Evolutionary conservation across 1,140 invertebrate genomes (phyloP).

Genomic region (Mya arenaria): DNA sequence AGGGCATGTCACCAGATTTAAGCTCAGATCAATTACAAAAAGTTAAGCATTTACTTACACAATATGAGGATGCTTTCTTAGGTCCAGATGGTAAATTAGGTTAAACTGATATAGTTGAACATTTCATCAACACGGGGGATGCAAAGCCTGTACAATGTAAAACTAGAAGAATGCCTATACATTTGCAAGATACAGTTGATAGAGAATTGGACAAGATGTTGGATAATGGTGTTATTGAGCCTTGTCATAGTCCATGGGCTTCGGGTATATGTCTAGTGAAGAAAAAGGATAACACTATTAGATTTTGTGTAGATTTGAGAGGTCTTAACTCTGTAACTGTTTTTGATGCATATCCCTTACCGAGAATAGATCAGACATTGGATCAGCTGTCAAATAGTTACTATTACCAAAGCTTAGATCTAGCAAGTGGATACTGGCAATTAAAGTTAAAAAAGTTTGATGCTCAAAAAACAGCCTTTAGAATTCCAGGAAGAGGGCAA

Average conservation of each 20-base stretch:
- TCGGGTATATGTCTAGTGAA: slow-evolving; percentile 82
- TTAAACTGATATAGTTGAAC: slow-evolving; percentile 39
- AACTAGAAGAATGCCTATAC: slow-evolving; percentile 22
- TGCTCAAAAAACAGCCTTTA: slow-evolving; percentile 36
- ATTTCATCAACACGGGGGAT: slow-evolving; percentile 50
- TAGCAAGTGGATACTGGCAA: slow-evolving; percentile 33
- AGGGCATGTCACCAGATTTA: neutral
- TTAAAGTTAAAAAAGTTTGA: slow-evolving; percentile 36
- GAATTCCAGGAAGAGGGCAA: slow-evolving; percentile 18
- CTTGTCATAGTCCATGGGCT: slow-evolving; percentile 80
- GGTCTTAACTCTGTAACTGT: slow-evolving; percentile 57
- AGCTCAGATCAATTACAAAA: neutral
- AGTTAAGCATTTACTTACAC: neutral
- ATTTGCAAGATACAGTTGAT: slow-evolving; percentile 15
- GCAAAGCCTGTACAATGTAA: slow-evolving; percentile 45
- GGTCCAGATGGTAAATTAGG: slow-evolving; percentile 47
- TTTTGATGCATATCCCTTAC: slow-evolving; percentile 48
- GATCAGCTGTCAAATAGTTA: slow-evolving; percentile 4
- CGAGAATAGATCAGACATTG: slow-evolving; percentile 18
- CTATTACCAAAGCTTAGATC: slow-evolving; percentile 32
- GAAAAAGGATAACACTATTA: slow-evolving; percentile 80
- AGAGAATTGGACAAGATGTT: slow-evolving; percentile 67
- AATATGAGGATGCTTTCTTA: slow-evolving; percentile 54
- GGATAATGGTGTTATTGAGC: slow-evolving; percentile 73
- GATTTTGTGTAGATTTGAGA: slow-evolving; percentile 83